phyloP scores from a whole-genome alignment of 2,113 vertebrate species.

The Lonchura striata region DNA sequence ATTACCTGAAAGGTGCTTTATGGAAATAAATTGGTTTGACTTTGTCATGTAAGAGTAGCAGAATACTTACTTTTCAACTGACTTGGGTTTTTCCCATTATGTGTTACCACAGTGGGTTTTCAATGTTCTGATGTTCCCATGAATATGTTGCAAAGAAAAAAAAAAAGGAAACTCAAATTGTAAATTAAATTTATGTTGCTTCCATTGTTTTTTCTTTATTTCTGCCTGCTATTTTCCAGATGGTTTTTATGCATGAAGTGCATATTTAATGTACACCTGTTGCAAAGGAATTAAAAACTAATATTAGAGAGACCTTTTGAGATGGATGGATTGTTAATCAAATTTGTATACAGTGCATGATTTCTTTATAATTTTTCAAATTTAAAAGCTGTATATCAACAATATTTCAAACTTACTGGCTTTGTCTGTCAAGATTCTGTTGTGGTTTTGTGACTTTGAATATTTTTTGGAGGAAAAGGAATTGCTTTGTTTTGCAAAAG shows the following conservation, averaged over 20 bases:
- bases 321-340: neutral
- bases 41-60: neutral
- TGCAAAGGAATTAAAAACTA: neutral
- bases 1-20: neutral
- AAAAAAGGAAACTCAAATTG: neutral
- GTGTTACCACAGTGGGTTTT: neutral
- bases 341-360: neutral
- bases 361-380: neutral
- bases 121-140: neutral
- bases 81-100: neutral
- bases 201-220: neutral
- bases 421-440: neutral
- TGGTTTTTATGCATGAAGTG: neutral
- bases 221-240: neutral
- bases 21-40: neutral
- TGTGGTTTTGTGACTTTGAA: neutral
- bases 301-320: neutral
- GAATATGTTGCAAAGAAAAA: neutral
- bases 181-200: neutral
- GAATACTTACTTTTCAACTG: neutral
- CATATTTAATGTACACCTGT: neutral
- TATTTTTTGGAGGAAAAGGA: accelerated
- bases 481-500: neutral
- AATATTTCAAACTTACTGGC: neutral
- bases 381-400: neutral